Evolutionary conservation across 2,113 vertebrate genomes (phyloP).

Genomic region (Eptesicus fuscus): DNA sequence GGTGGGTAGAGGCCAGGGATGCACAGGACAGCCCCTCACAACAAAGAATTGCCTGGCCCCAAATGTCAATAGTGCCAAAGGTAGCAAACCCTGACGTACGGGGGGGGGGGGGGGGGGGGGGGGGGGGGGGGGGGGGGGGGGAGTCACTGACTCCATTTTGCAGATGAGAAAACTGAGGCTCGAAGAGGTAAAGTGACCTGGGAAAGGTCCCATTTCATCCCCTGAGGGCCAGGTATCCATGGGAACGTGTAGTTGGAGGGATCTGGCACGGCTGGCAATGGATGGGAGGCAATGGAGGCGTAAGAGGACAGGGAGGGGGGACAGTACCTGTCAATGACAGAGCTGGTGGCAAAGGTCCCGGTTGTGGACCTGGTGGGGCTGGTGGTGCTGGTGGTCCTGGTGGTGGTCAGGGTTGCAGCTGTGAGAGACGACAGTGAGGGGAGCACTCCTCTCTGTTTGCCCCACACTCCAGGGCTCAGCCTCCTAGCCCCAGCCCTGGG

Average conservation of each 20-base stretch:
- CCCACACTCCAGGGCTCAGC: neutral
- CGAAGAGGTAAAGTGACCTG: neutral
- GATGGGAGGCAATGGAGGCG: neutral
- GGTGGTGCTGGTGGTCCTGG: neutral
- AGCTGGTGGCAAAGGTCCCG: neutral
- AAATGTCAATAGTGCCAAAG: neutral
- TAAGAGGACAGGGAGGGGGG: too few relatives aligned
- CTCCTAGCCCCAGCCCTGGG: neutral
- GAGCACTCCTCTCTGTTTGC: too few relatives aligned
- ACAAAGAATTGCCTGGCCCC: neutral
- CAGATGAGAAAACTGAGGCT: neutral
- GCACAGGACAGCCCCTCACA: neutral
- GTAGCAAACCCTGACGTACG: neutral
- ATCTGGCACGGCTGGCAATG: rapidly evolving
- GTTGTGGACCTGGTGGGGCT: neutral
- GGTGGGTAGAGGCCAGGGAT: neutral
- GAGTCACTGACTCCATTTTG: neutral
- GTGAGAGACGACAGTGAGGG: neutral
- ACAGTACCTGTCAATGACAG: neutral
- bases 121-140: too few relatives aligned
- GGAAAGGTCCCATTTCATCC: neutral
- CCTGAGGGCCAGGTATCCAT: neutral
- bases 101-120: too few relatives aligned
- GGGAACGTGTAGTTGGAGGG: rapidly evolving
- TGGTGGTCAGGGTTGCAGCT: neutral